These are phyloP conservation scores for Pangasius djambal DNA, from an alignment of 2,797 vertebrate species.

Conservation along the genomic window DNA sequence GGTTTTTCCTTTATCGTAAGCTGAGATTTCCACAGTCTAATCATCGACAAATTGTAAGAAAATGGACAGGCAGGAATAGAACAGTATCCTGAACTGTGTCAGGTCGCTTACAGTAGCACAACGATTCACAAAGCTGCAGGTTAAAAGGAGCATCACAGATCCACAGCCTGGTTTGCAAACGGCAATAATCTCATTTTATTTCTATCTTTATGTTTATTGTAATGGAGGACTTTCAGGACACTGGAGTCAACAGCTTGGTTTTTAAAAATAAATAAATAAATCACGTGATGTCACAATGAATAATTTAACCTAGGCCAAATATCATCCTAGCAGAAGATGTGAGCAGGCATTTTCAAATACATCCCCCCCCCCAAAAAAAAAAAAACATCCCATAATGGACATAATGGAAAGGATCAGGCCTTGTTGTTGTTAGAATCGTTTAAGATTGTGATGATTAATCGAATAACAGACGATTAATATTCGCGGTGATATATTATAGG, in stretches of 20 bases:
- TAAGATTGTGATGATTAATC: not conserved
- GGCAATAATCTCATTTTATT: not conserved
- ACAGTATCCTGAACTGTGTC: not conserved
- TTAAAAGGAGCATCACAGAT: not conserved
- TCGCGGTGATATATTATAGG: not conserved
- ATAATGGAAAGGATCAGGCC: not conserved
- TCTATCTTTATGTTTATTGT: not conserved
- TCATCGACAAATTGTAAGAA: not conserved
- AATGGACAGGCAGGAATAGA: not conserved
- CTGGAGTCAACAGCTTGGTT: not conserved
- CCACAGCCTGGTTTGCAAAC: not conserved
- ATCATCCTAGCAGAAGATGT: not conserved
- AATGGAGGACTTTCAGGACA: not conserved
- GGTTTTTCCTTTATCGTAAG: not conserved
- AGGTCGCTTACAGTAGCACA: not conserved
- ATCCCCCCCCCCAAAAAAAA: not conserved
- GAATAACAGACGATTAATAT: not conserved
- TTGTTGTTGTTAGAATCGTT: not conserved
- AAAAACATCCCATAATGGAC: no score
- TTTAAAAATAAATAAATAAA: not conserved
- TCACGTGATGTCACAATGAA: slow-evolving; percentile 12
- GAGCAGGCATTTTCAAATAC: not conserved
- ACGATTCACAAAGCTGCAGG: not conserved
- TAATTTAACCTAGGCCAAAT: slow-evolving; percentile 7
- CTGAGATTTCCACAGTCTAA: no score